A percentile compares a stretch with the other conserved stretches of the same genome.
Evolutionary conservation across 2,113 vertebrate species (phyloP).

Genomic region (Accipiter virgatus): DNA sequence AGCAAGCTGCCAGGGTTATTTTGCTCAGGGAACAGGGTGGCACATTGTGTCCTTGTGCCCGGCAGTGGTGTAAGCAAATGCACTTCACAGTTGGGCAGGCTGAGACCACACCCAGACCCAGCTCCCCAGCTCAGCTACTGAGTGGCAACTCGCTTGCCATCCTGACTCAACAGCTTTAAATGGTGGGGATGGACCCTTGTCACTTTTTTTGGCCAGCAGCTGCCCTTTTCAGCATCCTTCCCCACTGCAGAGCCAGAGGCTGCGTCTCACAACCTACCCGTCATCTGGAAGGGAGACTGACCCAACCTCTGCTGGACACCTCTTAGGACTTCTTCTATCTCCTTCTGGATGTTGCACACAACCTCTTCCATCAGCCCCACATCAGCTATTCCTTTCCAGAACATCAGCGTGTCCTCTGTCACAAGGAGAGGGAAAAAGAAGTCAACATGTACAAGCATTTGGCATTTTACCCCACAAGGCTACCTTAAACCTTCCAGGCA

Average conservation of each 20-base stretch:
- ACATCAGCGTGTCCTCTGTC: slow-evolving; percentile 85
- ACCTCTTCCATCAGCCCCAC: slow-evolving; percentile 92
- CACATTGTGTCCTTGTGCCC: background rate
- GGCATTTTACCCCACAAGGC: background rate
- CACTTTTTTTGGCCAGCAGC: background rate
- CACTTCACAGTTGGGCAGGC: background rate
- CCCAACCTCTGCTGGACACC: slow-evolving; percentile 84
- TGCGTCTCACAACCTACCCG: slow-evolving; percentile 75
- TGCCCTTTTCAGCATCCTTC: background rate
- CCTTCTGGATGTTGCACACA: slow-evolving; percentile 88
- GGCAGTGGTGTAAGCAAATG: background rate
- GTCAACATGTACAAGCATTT: background rate
- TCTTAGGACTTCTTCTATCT: slow-evolving; percentile 84
- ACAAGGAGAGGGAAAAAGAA: background rate
- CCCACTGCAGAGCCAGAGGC: background rate
- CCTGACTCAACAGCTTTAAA: background rate
- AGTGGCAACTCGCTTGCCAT: accelerated
- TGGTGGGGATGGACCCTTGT: background rate
- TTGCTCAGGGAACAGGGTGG: background rate
- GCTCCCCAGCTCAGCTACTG: background rate
- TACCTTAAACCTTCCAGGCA: background rate
- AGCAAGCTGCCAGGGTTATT: background rate
- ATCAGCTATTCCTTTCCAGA: slow-evolving; percentile 91
- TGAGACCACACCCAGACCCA: background rate
- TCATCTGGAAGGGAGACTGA: slow-evolving; percentile 82